A percentile compares a stretch with the other conserved stretches of the same genome.
phyloP scores from a whole-genome alignment of 2,797 vertebrate species.

The Premnoplex brunnescens region DNA sequence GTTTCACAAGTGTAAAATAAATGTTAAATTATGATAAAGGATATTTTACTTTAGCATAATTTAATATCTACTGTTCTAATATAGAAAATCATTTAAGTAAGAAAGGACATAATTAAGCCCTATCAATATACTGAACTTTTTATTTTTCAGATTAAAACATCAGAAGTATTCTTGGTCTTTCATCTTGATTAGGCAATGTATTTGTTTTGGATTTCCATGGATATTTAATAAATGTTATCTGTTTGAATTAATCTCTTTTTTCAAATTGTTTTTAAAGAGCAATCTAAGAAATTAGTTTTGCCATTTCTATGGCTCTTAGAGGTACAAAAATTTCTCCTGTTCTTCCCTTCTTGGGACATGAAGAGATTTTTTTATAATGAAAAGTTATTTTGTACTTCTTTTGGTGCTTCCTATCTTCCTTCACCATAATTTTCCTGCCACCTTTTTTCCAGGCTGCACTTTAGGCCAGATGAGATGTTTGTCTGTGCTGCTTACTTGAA shows the following conservation, averaged over 20 bases:
- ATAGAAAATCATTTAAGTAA: constrained; percentile 73
- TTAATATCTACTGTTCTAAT: constrained; percentile 61
- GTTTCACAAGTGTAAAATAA: constrained; percentile 59
- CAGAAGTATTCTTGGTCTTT: constrained; percentile 66
- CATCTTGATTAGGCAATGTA: constrained; percentile 71
- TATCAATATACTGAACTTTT: constrained; percentile 69
- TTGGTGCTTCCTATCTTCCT: neutral
- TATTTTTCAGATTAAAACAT: constrained; percentile 77
- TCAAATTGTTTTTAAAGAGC: neutral
- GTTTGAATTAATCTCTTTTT: neutral
- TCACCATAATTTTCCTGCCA: neutral
- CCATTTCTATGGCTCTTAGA: neutral
- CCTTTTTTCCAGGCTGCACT: neutral
- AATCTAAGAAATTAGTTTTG: neutral
- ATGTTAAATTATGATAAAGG: constrained; percentile 63
- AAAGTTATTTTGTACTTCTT: neutral
- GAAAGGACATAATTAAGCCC: constrained; percentile 71
- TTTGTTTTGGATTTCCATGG: constrained; percentile 70
- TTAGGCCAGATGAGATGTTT: neutral
- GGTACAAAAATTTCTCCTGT: neutral
- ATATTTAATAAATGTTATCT: constrained; percentile 48
- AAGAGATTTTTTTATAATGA: neutral
- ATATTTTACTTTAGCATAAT: constrained; percentile 57
- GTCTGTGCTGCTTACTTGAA: neutral
- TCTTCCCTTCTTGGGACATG: neutral